These are phyloP conservation scores for Turdus rufiventris DNA, from an alignment of 2,113 vertebrate genomes.

Conservation along the genomic window DNA sequence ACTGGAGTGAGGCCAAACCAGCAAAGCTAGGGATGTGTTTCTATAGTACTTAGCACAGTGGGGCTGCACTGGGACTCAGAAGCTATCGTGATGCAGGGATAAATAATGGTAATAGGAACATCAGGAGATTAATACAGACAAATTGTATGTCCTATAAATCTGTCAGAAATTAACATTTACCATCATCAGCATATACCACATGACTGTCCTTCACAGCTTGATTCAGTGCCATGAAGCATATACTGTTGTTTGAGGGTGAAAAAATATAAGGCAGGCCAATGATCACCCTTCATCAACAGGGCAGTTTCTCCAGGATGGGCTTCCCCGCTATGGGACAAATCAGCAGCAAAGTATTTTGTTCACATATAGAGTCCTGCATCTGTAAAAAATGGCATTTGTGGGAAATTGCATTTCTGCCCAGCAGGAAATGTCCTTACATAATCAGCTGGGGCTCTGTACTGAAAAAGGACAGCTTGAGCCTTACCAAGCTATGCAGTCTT, in stretches of 20 bases:
- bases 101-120: conserved; percentile 22
- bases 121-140: not conserved
- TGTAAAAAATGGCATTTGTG: not conserved
- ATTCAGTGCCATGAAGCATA: not conserved
- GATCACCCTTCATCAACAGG: not conserved
- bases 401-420: not conserved
- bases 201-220: conserved; percentile 2
- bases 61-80: not conserved
- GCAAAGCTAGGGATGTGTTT: not conserved
- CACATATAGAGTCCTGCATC: not conserved
- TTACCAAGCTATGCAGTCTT: not conserved
- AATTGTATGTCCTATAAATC: not conserved
- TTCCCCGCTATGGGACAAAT: not conserved
- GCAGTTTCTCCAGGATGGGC: not conserved
- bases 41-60: not conserved
- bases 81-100: not conserved
- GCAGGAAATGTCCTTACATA: not conserved
- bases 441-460: not conserved
- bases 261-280: not conserved
- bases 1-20: not conserved
- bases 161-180: conserved; percentile 5
- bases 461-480: not conserved
- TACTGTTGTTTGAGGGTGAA: not conserved
- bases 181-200: not conserved
- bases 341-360: not conserved